Conservation (phyloP, 2,797 vertebrate genomes). For the Falco concolor region DNA sequence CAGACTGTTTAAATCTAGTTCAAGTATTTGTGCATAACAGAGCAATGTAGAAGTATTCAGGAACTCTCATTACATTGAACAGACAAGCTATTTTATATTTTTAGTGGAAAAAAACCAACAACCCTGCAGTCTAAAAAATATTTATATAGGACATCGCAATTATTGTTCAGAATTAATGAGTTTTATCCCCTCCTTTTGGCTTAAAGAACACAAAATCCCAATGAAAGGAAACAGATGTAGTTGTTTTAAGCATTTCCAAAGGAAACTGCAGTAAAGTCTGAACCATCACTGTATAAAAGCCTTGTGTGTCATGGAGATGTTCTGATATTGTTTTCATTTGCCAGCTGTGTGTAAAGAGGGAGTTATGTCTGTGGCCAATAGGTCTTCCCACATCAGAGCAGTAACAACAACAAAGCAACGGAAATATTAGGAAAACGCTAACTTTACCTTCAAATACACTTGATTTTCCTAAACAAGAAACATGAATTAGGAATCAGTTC, state of each 20-base stretch:
- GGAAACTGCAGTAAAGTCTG: slow-evolving; percentile 68
- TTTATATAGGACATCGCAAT: slow-evolving; percentile 68
- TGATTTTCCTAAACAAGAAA: slow-evolving; percentile 61
- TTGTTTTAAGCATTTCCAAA: slow-evolving; percentile 73
- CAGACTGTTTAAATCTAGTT: slow-evolving; percentile 23
- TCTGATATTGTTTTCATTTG: slow-evolving; percentile 60
- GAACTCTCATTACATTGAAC: slow-evolving; percentile 16
- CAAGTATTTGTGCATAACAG: neutral
- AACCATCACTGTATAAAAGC: slow-evolving; percentile 58
- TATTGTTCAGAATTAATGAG: slow-evolving; percentile 68
- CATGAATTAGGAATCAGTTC: slow-evolving; percentile 42
- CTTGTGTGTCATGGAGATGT: slow-evolving; percentile 63
- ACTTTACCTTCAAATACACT: slow-evolving; percentile 42
- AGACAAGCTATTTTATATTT: slow-evolving; percentile 38
- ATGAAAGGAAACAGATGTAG: slow-evolving; percentile 77
- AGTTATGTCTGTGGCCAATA: slow-evolving; percentile 55
- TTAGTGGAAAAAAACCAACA: slow-evolving; percentile 11
- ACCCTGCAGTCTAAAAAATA: slow-evolving; percentile 30
- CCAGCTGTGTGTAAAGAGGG: slow-evolving; percentile 63
- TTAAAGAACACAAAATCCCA: slow-evolving; percentile 69
- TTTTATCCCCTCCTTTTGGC: slow-evolving; percentile 67
- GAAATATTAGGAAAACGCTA: slow-evolving; percentile 34
- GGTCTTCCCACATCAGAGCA: slow-evolving; percentile 60
- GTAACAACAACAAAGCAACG: slow-evolving; percentile 47
- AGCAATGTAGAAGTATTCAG: neutral